Evolutionary conservation across 1,140 invertebrate genomes (phyloP), one percentile per base, ranked within the genome.

Genomic region (Euwallacea similis): DNA sequence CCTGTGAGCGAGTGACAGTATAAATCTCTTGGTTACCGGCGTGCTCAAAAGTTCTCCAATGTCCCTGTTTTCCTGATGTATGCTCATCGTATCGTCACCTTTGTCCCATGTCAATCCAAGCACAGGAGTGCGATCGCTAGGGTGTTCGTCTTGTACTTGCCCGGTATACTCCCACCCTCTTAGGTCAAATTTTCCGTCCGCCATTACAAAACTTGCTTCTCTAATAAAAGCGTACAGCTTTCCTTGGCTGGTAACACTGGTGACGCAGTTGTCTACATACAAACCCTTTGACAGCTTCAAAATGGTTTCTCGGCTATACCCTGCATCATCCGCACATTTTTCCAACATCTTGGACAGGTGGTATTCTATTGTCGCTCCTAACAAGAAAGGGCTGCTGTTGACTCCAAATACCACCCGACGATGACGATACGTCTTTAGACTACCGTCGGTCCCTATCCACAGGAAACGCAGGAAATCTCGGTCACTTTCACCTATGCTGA

Each of bases 401-500:
- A 83, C 21, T 66, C 80, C 65, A 78, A 79, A 81, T 47, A 59
- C 67, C 46, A 72, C 82, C 75, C 41, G 76, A 50, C 59, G 71
- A 79, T 67, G 76, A 62, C 53, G 50, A 55, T 0, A 77, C 41
- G 47, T 69, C 10, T 15, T 15, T 42, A 41, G 7, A 42, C 42
- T 50, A 3, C 47, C 60, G 15, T 66, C 16, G 33, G 65, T n/a
- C 44, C 59, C 0, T 71, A 67, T 63, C 81, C 82, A 83, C 4
- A 83, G 55, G 69, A 83, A 83, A n/a, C 77, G 59, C 0, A 82
- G 41, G 69, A 72, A 76, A 55, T 82, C 74, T 33, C 81, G 42
- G 63, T 84, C 79, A 7, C 70, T 47, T 41, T 66, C 21, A 56
- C 42, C 3, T 16, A 80, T 16, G 9, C 33, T 54, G n/a, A 85